Base-by-base conservation (phyloP, 2,797 vertebrate genomes). In the Fringilla coelebs region DNA sequence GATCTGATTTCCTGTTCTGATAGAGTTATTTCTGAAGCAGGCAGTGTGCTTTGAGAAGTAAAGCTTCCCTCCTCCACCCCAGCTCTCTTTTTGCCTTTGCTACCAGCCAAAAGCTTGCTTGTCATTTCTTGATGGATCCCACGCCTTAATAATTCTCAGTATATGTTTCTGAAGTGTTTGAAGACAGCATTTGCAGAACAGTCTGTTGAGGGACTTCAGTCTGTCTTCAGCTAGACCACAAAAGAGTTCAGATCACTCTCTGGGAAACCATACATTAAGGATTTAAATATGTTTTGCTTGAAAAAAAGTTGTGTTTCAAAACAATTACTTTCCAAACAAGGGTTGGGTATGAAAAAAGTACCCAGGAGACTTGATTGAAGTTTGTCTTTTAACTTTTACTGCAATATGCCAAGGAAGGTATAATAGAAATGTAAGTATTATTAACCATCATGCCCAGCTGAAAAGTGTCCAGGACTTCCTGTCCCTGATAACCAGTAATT, bases 91-190 rank as follows among this genome's bases (percentile, higher is more conserved):
- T 90, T 88, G 58, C 70, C 52, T 95, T 90, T 93, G 63, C 74
- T 96, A 68, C 78, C 43, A 70, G 67, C 38, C 71, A 81, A 70
- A 94, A 88, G 29, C 22, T 57, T 72, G n/a, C 34, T 95, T 90
- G 52, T 91, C 86, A 66, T 78, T 71, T 83, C 67, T 78, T 93
- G 88, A 89, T 89, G 90, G 75, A 90, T 93, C 54, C 17, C 9
- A 26, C 72, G 21, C 61, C 66, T 94, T 78, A 79, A 66, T 93
- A 80, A 54, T 75, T 90, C 67, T 91, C 70, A 66, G 5, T 54
- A 10, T 79, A 22, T 52, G 36, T 84, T 93, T 45, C 46, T 60
- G 68, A 88, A 73, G 28, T 75, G 38, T 48, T 72, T 89, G 74
- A 89, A 87, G 67, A 52, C 48, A 71, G 26, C 5, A 19, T 49